Evolutionary conservation across 1,140 invertebrate genomes (phyloP), one percentile per base, ranked within the genome.

Genomic region (Drosophila cardini): DNA sequence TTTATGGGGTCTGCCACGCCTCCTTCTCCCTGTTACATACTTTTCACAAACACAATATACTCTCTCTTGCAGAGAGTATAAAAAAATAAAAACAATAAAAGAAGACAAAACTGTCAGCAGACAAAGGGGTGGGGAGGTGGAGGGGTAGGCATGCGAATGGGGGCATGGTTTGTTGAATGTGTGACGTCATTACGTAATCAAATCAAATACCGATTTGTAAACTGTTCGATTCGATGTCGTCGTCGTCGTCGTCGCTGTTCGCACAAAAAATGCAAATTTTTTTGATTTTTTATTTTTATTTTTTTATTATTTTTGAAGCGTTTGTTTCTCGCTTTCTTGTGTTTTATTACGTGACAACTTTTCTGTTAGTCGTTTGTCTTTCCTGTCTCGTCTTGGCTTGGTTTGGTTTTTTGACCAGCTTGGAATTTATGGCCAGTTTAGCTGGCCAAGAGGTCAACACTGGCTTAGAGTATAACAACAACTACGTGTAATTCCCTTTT

Each of bases 131-230:
- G 32, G 36, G 40, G 9, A 11, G 7, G 30, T 0, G n/a, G 4
- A n/a, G 43, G 6, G 13, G n/a, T 26, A 26, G 21, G 21, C 21
- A 26, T 15, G 38, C 18, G 15, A 50, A 16, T 34, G 34, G 36
- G 36, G 21, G 13, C 36, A 38, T 9, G 34, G n/a, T 60, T 38
- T 43, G 43, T 63, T 36, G 48, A n/a, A n/a, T 58, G 56, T 82
- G 83, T 89, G 69, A 77, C 83, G 84, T 89, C 83, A 83, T 87
- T 87, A 87, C 69, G 80, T 87, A 87, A 87, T 87, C 83, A 89
- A 87, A 86, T 86, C 84, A 89, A 87, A 87, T 83, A 89, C 52
- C 82, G 76, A 83, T 86, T 86, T 86, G 82, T 86, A 87, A 83
- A 76, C 83, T 81, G 82, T 82, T 86, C 85, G 86, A 85, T 76